phyloP scores from a whole-genome alignment of 2,888 invertebrate genomes.

The Hirtodrosophila confusa region DNA sequence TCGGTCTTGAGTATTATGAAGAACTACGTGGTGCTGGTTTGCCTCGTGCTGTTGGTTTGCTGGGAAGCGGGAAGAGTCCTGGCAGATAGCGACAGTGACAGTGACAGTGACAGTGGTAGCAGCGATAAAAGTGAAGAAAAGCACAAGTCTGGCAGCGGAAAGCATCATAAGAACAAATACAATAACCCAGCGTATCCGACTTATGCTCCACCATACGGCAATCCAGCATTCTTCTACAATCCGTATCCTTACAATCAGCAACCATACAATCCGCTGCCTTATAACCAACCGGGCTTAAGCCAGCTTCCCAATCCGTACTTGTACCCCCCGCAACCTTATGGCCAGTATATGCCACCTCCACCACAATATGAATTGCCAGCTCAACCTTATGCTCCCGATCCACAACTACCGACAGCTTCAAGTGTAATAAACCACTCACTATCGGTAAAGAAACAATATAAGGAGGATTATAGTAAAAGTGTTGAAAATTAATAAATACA shows the following conservation, averaged over 20 bases:
- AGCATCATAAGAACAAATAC: slow-evolving; percentile 35
- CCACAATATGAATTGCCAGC: slow-evolving; percentile 2
- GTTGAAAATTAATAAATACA: slow-evolving; percentile 6
- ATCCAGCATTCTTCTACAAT: slow-evolving; percentile 14
- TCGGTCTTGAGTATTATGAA: slow-evolving; percentile 16
- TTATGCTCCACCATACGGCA: slow-evolving; percentile 1
- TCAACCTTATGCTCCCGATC: neutral
- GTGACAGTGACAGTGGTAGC: slow-evolving; percentile 41
- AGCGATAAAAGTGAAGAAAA: neutral
- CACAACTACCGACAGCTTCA: slow-evolving; percentile 30
- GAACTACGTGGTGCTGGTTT: slow-evolving; percentile 16
- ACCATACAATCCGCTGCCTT: slow-evolving; percentile 7
- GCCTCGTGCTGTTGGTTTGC: slow-evolving; percentile 35
- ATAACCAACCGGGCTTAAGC: slow-evolving; percentile 13
- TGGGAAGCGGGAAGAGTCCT: slow-evolving; percentile 23
- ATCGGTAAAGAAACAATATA: slow-evolving; percentile 72
- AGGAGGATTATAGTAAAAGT: slow-evolving; percentile 45
- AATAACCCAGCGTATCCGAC: slow-evolving; percentile 42
- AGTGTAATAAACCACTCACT: slow-evolving; percentile 63
- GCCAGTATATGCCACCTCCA: slow-evolving; percentile 2
- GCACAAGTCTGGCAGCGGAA: slow-evolving; percentile 5
- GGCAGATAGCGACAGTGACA: slow-evolving; percentile 44
- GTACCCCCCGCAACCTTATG: slow-evolving; percentile 12
- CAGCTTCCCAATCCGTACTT: slow-evolving; percentile 28
- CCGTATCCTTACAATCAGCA: slow-evolving; percentile 11